A percentile compares a stretch with the other conserved stretches of the same genome.
Conservation (phyloP, 1,140 invertebrate genomes). For the Zaprionus davidi region DNA sequence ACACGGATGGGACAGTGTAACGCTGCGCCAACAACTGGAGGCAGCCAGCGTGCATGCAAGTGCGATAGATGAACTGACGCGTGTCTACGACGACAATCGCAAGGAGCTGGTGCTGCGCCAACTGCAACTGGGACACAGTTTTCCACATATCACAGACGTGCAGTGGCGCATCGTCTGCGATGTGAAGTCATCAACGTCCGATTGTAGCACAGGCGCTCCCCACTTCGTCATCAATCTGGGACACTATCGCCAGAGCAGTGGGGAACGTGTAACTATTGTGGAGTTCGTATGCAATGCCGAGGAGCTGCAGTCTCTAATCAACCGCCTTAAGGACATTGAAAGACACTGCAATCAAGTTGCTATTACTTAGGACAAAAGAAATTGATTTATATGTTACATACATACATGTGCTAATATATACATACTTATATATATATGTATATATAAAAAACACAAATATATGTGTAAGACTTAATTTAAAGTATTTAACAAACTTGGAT, state of each 20-base stretch:
- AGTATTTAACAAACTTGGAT: slow-evolving; percentile 23
- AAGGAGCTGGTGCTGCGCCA: slow-evolving; percentile 71
- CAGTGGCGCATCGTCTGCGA: slow-evolving; percentile 81
- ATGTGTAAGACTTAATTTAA: slow-evolving; percentile 16
- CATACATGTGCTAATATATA: slow-evolving; percentile 33
- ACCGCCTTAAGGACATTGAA: slow-evolving; percentile 81
- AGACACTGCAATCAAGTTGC: slow-evolving; percentile 73
- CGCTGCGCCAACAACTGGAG: slow-evolving; percentile 64
- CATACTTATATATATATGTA: slow-evolving; percentile 32
- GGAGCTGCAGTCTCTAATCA: slow-evolving; percentile 78
- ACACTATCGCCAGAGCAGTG: slow-evolving; percentile 62
- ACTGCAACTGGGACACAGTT: slow-evolving; percentile 68
- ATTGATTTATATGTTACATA: slow-evolving; percentile 23
- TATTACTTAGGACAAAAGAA: slow-evolving; percentile 41
- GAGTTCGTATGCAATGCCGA: slow-evolving; percentile 82
- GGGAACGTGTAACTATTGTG: slow-evolving; percentile 67
- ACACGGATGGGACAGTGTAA: slow-evolving; percentile 52
- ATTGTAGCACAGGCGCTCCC: slow-evolving; percentile 65
- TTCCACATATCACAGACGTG: slow-evolving; percentile 78
- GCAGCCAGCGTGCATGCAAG: slow-evolving; percentile 35
- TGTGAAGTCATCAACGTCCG: slow-evolving; percentile 74
- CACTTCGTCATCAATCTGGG: slow-evolving; percentile 76
- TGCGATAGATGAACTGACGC: slow-evolving; percentile 67
- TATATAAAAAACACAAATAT: slow-evolving; percentile 32
- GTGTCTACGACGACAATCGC: slow-evolving; percentile 72